Evolutionary conservation across 2,113 vertebrate genomes (phyloP).

Genomic region (Sorex araneus): DNA sequence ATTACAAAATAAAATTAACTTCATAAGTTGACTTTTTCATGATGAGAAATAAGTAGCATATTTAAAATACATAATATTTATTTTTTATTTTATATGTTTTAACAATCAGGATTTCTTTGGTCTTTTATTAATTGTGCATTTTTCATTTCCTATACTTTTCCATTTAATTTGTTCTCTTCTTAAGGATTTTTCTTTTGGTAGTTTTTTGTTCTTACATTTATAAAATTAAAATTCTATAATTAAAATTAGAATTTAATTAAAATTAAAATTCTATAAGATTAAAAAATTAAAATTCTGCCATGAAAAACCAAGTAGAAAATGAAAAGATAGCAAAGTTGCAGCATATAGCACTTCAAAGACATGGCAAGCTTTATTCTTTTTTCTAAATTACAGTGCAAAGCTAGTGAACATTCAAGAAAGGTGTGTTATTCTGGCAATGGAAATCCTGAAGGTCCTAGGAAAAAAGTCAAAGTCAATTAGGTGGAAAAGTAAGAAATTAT

Average conservation of each 20-base stretch:
- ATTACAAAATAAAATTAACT: constrained; percentile 17
- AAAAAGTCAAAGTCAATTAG: not conserved
- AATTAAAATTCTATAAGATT: not conserved
- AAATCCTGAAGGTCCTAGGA: not conserved
- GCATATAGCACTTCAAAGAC: not conserved
- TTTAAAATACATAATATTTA: not conserved
- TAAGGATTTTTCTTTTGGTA: too few species aligned
- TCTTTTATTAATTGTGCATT: too few species aligned
- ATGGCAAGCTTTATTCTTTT: not conserved
- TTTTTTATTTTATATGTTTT: not conserved
- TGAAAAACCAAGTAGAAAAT: not conserved
- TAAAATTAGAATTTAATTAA: too few species aligned
- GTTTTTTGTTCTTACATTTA: too few species aligned
- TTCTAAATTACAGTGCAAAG: not conserved
- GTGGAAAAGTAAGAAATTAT: not conserved
- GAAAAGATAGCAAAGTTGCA: not conserved
- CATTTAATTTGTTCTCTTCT: too few species aligned
- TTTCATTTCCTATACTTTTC: too few species aligned
- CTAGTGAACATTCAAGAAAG: not conserved
- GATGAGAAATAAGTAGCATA: not conserved
- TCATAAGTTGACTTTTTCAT: not conserved
- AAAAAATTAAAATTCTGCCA: not conserved
- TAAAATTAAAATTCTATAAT: too few species aligned
- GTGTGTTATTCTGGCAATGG: not conserved
- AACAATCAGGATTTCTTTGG: too few species aligned